Base-by-base conservation (phyloP, 1,140 invertebrate species). In the Venturia canescens region DNA sequence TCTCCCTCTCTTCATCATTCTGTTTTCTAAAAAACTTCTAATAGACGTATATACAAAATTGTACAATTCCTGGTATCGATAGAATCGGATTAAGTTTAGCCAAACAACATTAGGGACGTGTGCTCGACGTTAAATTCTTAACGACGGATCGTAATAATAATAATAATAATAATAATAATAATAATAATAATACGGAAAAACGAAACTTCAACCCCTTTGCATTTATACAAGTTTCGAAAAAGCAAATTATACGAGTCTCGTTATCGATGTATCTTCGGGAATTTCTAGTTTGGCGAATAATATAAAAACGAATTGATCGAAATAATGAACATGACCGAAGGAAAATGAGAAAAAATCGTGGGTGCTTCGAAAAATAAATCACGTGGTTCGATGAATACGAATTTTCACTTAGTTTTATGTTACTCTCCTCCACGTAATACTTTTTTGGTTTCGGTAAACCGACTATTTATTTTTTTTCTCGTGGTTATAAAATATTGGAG, bases 11-110 rank as follows among this genome's bases (percentile, higher is more conserved):
- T 71, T 53, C 34, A 38, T 72, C 76, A 79, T 66, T 66, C 23
- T 27, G n/a, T 27, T 66, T 66, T 27, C 76, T 76, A 83, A 83
- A 83, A 82, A 83, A 70, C 38, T 81, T 78, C 44, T 80, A 79
- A 79, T 82, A 81, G 57, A 70, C 77, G 77, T 84, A 88, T 86
- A 85, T 88, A 88, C 86, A 88, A 86, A 86, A 86, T 82, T 88
- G 86, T 88, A 88, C 86, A 88, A 84, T 84, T 81, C 83, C 82
- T 83, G 79, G 74, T 66, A 57, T 84, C 83, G 83, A 84, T 86
- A 78, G 67, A 80, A 83, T 83, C 57, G 74, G 74, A 83, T 83
- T 82, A 84, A 85, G 50, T 75, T 75, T 75, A 57, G 23, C 48
- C 71, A 31, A 84, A 83, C 13, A 76, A 78, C 67, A 26, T 78